Conservation (phyloP, 2,888 invertebrate genomes). For the Fissipunctia ypsillon region DNA sequence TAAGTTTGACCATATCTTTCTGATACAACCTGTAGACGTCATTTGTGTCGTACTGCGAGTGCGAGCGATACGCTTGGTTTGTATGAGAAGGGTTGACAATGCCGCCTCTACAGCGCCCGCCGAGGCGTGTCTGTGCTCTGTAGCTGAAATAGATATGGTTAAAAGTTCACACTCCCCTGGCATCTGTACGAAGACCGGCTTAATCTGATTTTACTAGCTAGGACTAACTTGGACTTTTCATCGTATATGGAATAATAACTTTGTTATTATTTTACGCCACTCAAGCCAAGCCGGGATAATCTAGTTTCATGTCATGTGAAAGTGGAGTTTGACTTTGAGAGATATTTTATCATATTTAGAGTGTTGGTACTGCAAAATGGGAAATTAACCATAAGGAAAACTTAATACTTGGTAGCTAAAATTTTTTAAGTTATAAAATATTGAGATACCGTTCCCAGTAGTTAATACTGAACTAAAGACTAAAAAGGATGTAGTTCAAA, state of each 20-base stretch:
- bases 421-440: too few relatives aligned
- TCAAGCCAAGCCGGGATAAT: slow-evolving; percentile 13
- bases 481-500: too few relatives aligned
- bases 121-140: not conserved
- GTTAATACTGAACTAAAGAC: too few relatives aligned
- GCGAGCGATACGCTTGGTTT: too few relatives aligned
- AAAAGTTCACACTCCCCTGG: slow-evolving; percentile 32
- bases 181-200: slow-evolving; percentile 13
- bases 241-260: slow-evolving; percentile 43
- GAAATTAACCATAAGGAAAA: not conserved
- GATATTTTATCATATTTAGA: not conserved
- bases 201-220: slow-evolving; percentile 40
- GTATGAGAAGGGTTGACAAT: not conserved
- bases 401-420: not conserved
- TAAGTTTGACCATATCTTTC: too few relatives aligned
- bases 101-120: not conserved
- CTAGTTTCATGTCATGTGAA: slow-evolving; percentile 1
- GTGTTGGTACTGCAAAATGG: not conserved
- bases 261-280: slow-evolving; percentile 31
- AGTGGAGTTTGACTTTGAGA: not conserved
- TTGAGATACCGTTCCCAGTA: too few relatives aligned
- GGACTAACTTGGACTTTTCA: slow-evolving; percentile 41
- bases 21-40: too few relatives aligned
- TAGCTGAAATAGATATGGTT: slow-evolving; percentile 31
- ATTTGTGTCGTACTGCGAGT: too few relatives aligned